Base-by-base conservation (phyloP, 2,888 invertebrate genomes). In the Idaea aversata region DNA sequence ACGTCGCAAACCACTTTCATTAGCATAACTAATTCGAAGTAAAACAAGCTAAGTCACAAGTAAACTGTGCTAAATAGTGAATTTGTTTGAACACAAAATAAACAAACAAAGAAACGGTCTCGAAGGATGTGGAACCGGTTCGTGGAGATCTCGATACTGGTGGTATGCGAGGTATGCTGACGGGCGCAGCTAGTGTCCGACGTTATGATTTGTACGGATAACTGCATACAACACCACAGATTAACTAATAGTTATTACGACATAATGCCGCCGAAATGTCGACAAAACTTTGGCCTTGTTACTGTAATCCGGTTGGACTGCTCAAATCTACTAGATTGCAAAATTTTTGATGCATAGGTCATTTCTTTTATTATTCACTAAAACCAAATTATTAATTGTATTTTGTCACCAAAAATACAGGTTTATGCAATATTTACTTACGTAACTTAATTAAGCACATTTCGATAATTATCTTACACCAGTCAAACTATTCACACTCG, bases 101-200 rank as follows among this genome's bases (percentile, higher is more conserved):
- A 78, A 82, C 75, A 79, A 78, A 83, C 74, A 77, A 77, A 47
- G 13, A 47, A 77, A 72, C 73, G 80, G 74, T 80, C 81, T 80
- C 79, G 75, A 86, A 84, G 85, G 84, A 85, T 82, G 83, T 78
- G 70, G 78, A 85, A 89, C 88, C 86, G 87, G 88, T 88, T 77
- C 67, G 69, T 73, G 77, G 77, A 78, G 60, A 67, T 79, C 77
- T 75, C 75, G 81, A 81, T 77, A 79, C 77, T 67, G 71, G 67
- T 63, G 82, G 83, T 74, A 80, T 77, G 75, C 76, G 70, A 73
- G 76, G 83, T 79, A 83, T 83, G 83, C 77, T 70, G 76, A 65
- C 78, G 71, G 75, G 73, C 74, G 75, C 74, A 75, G 75, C 75
- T 77, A 75, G 68, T 58, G 67, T 63, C 61, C 65, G 62, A 63